Percentiles rank a stretch among this genome's conserved stretches.
phyloP scores from a whole-genome alignment of 35 echinoderm and acorn worm genomes.

The Lytechinus pictus region DNA sequence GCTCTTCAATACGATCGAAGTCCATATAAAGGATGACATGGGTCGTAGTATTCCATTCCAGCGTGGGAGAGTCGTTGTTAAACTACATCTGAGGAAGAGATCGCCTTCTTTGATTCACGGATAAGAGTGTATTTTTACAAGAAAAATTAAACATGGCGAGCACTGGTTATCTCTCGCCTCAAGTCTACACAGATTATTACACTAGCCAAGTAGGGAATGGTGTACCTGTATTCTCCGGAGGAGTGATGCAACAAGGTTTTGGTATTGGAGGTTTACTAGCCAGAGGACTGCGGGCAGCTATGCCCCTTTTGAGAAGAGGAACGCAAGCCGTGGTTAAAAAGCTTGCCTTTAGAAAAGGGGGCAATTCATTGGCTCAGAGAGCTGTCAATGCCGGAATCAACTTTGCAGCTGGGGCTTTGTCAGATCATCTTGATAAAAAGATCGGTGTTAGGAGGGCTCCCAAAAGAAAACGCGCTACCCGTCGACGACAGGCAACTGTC shows the following conservation, averaged over 20 bases:
- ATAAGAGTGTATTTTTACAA: not conserved
- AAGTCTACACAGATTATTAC: conserved; percentile 68
- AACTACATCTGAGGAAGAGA: conserved; percentile 64
- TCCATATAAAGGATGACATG: conserved; percentile 69
- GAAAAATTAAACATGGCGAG: not conserved
- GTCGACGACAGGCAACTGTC: not conserved
- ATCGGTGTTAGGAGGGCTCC: not conserved
- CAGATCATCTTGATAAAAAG: conserved; percentile 1
- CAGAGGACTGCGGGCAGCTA: conserved; percentile 47
- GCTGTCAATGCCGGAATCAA: conserved; percentile 56
- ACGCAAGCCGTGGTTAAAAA: conserved; percentile 28
- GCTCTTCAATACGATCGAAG: conserved; percentile 55
- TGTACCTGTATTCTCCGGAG: too few relatives aligned
- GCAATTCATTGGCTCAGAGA: conserved; percentile 47
- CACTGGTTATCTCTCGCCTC: not conserved
- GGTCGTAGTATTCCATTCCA: conserved; percentile 61
- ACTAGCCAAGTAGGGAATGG: not conserved
- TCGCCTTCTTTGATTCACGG: conserved; percentile 55
- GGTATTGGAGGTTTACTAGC: conserved; percentile 62
- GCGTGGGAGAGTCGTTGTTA: conserved; percentile 56
- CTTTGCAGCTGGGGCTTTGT: conserved; percentile 46
- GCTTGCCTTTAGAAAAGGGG: conserved; percentile 25
- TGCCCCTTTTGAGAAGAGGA: conserved; percentile 18
- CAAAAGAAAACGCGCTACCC: not conserved
- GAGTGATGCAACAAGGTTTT: conserved; percentile 48